These are phyloP conservation scores for Cephus cinctus DNA, from an alignment of 1,140 invertebrate genomes.

Conservation along the genomic window DNA sequence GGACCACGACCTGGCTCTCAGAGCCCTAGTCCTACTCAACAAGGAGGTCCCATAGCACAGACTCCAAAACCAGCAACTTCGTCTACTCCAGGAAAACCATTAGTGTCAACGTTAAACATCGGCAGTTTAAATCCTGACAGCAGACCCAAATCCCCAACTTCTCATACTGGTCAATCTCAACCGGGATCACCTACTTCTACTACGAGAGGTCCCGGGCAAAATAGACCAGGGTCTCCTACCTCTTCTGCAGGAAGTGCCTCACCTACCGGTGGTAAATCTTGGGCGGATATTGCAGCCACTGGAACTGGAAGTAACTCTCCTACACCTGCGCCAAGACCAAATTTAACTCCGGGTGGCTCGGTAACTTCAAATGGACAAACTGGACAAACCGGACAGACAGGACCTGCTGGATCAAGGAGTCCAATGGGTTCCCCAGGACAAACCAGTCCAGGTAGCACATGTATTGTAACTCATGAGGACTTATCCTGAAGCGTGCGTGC, in stretches of 20 bases:
- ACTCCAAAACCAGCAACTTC: neutral
- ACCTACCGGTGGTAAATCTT: slow-evolving; percentile 27
- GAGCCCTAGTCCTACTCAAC: neutral
- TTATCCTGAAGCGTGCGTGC: too few relatives aligned
- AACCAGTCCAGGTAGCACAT: too few relatives aligned
- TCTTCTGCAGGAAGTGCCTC: slow-evolving; percentile 1
- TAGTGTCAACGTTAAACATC: slow-evolving; percentile 1
- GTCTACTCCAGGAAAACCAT: slow-evolving; percentile 5
- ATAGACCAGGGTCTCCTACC: slow-evolving; percentile 10
- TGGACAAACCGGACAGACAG: neutral
- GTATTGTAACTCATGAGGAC: too few relatives aligned
- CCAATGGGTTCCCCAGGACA: too few relatives aligned
- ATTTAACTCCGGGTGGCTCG: neutral
- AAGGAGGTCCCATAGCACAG: slow-evolving; percentile 1
- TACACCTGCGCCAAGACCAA: slow-evolving; percentile 24
- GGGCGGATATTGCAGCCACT: slow-evolving; percentile 35
- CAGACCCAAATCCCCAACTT: slow-evolving; percentile 1
- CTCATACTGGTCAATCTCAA: slow-evolving; percentile 11
- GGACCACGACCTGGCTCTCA: slow-evolving; percentile 11
- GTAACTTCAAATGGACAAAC: neutral
- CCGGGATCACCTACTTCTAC: slow-evolving; percentile 1
- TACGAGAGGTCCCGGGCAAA: neutral
- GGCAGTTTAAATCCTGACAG: slow-evolving; percentile 1
- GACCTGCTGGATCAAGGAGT: neutral
- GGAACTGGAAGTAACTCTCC: slow-evolving; percentile 28